Conservation (phyloP, 2,888 invertebrate genomes). For the Athalia cordata region DNA sequence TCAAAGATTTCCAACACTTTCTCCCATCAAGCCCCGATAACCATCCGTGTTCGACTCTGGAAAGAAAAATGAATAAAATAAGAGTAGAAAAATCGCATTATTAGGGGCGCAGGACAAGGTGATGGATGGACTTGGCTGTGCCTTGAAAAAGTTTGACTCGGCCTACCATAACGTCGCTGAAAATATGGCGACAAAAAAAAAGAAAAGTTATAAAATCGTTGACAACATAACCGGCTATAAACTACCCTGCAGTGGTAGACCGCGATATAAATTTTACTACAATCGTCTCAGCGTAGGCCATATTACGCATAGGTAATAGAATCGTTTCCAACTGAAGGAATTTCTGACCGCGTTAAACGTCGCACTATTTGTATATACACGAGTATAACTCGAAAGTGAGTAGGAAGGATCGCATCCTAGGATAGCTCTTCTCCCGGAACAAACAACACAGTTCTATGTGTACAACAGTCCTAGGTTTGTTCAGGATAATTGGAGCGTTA, state of each 20-base stretch:
- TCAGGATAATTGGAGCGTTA: constrained; percentile 44
- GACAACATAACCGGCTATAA: neutral
- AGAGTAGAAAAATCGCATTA: neutral
- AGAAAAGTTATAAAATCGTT: neutral
- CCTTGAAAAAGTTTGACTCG: constrained; percentile 18
- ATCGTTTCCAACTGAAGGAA: constrained; percentile 12
- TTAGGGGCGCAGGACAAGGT: neutral
- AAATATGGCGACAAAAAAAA: no score
- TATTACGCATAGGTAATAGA: neutral
- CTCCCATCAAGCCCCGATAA: no score
- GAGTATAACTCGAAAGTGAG: neutral
- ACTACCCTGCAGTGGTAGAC: neutral
- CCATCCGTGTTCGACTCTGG: no score
- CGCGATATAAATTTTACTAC: constrained; percentile 4
- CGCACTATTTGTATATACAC: neutral
- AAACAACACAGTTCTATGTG: neutral
- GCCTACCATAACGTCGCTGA: neutral
- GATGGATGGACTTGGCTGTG: constrained; percentile 29
- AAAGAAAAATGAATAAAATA: no score
- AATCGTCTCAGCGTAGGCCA: neutral
- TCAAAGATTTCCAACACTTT: no score
- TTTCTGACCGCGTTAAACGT: constrained; percentile 22
- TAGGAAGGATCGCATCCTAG: neutral
- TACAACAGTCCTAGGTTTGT: constrained; percentile 38
- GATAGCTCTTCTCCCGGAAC: constrained; percentile 5